A percentile compares a stretch with the other conserved stretches of the same genome.
phyloP scores from a whole-genome alignment of 2,797 vertebrate species.

The Tauraco hartlaubi region DNA sequence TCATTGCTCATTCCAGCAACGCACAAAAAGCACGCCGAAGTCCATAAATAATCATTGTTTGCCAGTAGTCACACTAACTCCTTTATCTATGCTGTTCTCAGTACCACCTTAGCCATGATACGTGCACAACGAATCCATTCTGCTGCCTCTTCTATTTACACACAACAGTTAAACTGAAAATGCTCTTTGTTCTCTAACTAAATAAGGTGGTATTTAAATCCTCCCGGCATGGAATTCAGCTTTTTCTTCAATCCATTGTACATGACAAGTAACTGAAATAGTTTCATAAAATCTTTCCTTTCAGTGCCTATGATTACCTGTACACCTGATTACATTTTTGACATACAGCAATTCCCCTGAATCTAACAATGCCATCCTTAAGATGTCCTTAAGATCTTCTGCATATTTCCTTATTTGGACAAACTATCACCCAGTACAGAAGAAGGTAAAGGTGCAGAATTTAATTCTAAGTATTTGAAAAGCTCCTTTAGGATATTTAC shows the following conservation, averaged over 20 bases:
- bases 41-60: neutral
- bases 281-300: neutral
- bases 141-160: neutral
- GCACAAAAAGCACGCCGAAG: neutral
- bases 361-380: neutral
- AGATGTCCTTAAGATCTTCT: neutral
- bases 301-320: neutral
- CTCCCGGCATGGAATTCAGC: neutral
- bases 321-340: neutral
- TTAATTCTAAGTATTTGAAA: neutral
- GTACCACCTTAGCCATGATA: neutral
- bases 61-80: neutral
- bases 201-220: neutral
- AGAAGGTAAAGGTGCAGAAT: neutral
- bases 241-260: neutral
- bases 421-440: neutral
- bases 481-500: neutral
- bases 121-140: constrained; percentile 2
- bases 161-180: constrained; percentile 21
- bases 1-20: neutral
- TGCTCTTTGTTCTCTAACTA: constrained; percentile 21
- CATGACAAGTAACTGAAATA: neutral
- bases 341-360: neutral
- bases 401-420: neutral
- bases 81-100: neutral